Evolutionary conservation across 2,113 vertebrate species (phyloP).

Genomic region (Arothron firmamentum): DNA sequence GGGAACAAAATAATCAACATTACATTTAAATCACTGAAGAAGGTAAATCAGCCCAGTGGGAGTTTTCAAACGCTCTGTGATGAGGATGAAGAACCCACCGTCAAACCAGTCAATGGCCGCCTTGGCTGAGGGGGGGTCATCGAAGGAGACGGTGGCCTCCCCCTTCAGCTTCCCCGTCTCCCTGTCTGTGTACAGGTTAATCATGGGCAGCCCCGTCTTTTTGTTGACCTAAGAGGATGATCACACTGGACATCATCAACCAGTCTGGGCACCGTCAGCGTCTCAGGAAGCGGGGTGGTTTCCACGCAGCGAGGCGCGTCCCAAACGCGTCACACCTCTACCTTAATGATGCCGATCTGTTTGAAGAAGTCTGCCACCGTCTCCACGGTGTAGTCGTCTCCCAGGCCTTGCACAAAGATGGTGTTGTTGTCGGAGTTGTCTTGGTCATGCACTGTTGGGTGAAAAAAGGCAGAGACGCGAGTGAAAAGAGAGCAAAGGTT

Average conservation of each 20-base stretch:
- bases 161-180: slow-evolving; percentile 90
- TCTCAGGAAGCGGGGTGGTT: no score
- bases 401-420: slow-evolving; percentile 90
- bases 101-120: slow-evolving; percentile 92
- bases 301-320: no score
- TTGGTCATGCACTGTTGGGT: slow-evolving; percentile 74
- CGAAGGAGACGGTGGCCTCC: slow-evolving; percentile 88
- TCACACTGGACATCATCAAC: not conserved
- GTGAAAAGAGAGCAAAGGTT: not conserved
- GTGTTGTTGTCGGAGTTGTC: slow-evolving; percentile 94
- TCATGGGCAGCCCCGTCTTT: slow-evolving; percentile 92
- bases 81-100: slow-evolving; percentile 63
- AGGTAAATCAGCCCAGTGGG: no score
- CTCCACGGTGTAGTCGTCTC: slow-evolving; percentile 86
- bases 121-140: slow-evolving; percentile 89
- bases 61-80: no score
- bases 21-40: not conserved
- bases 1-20: not conserved
- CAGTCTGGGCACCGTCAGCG: not conserved
- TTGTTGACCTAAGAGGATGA: slow-evolving; percentile 79
- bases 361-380: slow-evolving; percentile 90
- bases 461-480: not conserved
- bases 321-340: slow-evolving; percentile 15
- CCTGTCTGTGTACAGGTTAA: slow-evolving; percentile 89
- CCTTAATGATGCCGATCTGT: slow-evolving; percentile 93